phyloP scores from a whole-genome alignment of 2,888 invertebrate species.

The Lithophane ornitopus region DNA sequence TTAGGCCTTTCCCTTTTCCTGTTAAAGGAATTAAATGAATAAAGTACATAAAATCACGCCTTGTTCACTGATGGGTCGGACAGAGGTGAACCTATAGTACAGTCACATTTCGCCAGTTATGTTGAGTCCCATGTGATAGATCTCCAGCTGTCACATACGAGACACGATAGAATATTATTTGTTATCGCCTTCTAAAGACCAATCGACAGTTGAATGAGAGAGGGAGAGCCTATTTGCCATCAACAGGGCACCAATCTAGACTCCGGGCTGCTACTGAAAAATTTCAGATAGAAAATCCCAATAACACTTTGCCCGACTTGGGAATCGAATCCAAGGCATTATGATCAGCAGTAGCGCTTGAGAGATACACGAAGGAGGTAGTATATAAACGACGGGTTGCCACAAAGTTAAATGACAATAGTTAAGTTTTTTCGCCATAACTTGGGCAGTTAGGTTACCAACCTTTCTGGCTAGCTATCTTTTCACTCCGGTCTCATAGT shows the following conservation, averaged over 20 bases:
- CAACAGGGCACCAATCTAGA: too few species aligned
- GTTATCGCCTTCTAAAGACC: too few species aligned
- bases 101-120: background rate
- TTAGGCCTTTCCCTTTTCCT: background rate
- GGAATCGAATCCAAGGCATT: background rate
- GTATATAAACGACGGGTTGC: background rate
- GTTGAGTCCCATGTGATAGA: background rate
- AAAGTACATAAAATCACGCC: background rate
- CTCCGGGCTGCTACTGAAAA: too few species aligned
- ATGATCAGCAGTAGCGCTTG: background rate
- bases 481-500: background rate
- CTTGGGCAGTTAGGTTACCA: background rate
- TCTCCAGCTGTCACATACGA: too few species aligned
- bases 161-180: too few species aligned
- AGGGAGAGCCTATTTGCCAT: background rate
- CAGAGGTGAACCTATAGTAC: too few species aligned
- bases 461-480: background rate
- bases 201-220: too few species aligned
- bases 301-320: background rate
- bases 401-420: background rate
- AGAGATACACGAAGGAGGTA: too few species aligned
- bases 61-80: background rate
- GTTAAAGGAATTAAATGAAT: too few species aligned
- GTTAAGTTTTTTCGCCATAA: accelerated
- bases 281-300: background rate